A percentile compares a stretch with the other conserved stretches of the same genome.
Conservation (phyloP, 2,797 vertebrate genomes). For the Thamnophis elegans region DNA sequence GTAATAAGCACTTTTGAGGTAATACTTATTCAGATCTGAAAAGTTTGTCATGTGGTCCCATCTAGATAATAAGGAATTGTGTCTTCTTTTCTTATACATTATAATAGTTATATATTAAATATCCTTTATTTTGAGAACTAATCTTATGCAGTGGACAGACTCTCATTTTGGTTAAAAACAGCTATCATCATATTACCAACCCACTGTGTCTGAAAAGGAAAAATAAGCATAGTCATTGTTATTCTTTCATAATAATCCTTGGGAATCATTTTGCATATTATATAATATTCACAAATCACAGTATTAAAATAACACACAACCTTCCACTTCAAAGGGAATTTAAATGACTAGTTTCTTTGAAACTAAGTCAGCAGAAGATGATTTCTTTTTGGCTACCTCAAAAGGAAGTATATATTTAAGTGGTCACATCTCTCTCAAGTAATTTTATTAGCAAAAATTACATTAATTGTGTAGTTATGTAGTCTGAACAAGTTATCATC, state of each 20-base stretch:
- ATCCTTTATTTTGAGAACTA: background rate
- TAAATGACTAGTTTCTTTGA: background rate
- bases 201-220: background rate
- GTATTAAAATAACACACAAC: background rate
- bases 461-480: background rate
- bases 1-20: background rate
- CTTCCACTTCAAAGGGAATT: background rate
- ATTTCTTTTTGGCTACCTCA: background rate
- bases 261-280: background rate
- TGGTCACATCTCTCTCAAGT: background rate
- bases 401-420: background rate
- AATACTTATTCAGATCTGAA: background rate
- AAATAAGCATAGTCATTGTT: background rate
- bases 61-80: background rate
- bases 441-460: background rate
- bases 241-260: background rate
- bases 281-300: background rate
- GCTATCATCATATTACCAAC: background rate
- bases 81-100: background rate
- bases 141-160: background rate
- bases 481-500: background rate
- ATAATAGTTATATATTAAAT: background rate
- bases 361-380: background rate
- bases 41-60: background rate
- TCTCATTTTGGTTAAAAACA: background rate